Percentiles rank a stretch among this genome's conserved stretches.
Evolutionary conservation across 2,888 invertebrate species (phyloP).

Genomic region (Ectemnius cavifrons): DNA sequence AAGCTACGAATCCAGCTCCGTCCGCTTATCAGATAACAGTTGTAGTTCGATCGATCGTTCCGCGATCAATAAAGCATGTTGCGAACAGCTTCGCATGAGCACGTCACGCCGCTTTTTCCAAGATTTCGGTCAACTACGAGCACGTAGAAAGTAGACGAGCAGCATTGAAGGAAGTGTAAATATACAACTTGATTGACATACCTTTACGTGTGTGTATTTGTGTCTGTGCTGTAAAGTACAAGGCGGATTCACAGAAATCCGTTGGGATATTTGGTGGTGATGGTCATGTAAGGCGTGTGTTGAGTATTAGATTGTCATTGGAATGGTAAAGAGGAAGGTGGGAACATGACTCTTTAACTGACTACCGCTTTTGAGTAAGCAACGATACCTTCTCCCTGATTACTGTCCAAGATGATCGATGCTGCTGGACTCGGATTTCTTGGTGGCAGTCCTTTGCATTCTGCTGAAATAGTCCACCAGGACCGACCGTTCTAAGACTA

Average conservation of each 20-base stretch:
- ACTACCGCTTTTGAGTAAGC: slow-evolving; percentile 55
- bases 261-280: slow-evolving; percentile 72
- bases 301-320: slow-evolving; percentile 61
- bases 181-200: slow-evolving; percentile 8
- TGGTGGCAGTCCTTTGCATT: no score
- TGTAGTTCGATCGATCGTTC: slow-evolving; percentile 39
- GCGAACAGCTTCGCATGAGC: slow-evolving; percentile 52
- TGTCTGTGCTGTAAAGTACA: slow-evolving; percentile 50
- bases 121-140: slow-evolving; percentile 23
- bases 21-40: slow-evolving; percentile 49
- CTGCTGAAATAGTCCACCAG: slow-evolving; percentile 24
- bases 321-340: slow-evolving; percentile 46
- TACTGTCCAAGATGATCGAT: slow-evolving; percentile 43
- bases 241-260: slow-evolving; percentile 47
- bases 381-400: slow-evolving; percentile 50
- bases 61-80: slow-evolving; percentile 19
- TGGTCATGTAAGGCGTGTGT: slow-evolving; percentile 70
- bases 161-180: slow-evolving; percentile 21
- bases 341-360: slow-evolving; percentile 38
- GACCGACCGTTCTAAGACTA: slow-evolving; percentile 57
- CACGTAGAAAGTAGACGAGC: slow-evolving; percentile 24
- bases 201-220: slow-evolving; percentile 44
- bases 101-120: slow-evolving; percentile 37
- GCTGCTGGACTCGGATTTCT: slow-evolving; percentile 26
- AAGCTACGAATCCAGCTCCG: no score